Base-by-base conservation (phyloP, 2,797 vertebrate genomes). In the Takifugu ocellatus region DNA sequence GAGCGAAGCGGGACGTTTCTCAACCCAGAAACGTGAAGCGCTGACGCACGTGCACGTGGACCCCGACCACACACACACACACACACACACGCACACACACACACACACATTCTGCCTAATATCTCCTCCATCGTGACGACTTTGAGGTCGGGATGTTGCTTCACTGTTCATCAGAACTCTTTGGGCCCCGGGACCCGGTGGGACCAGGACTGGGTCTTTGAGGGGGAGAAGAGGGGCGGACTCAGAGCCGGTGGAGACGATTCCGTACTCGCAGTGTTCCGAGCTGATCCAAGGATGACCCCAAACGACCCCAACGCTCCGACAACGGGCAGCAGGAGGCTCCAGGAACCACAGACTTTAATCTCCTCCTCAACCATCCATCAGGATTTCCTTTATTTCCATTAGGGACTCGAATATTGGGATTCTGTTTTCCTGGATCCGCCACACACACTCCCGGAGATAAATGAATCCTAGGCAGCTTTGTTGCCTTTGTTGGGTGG, bases 161-260 rank as follows among this genome's bases (percentile, higher is more conserved):
- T 85, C 71, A 82, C 62, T 85, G 85, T 88, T 86, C 86, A 84
- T 84, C 77, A 81, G 64, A 88, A 83, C 82, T 72, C 56, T 72
- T 21, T 21, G 49, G 84, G 74, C 72, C 75, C 65, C 61, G 31
- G 33, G 64, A 76, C 70, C 69, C 78, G 70, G 69, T 68, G 57
- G 67, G 55, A 15, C 63, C 36, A 50, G 75, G 83, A 84, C 77
- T 84, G 74, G 76, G 70, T 65, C 74, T 66, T 61, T 66, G 42
- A 47, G 59, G 51, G 74, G 67, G 66, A 72, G 27, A 47, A 51
- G 56, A 47, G 63, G 54, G 55, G 56, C 47, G 10, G 52, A 39
- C n/a, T 44, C 58, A 29, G 27, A 29, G 7, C 27, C 7, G 27
- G 27, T 29, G 27, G 4, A 29, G 27, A 7, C 2, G 27, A 4